Percentiles rank a stretch among this genome's conserved stretches.
These are phyloP conservation scores for Metridium senile DNA, from an alignment of 92 coral and sea anemone genomes.

Conservation along the genomic window DNA sequence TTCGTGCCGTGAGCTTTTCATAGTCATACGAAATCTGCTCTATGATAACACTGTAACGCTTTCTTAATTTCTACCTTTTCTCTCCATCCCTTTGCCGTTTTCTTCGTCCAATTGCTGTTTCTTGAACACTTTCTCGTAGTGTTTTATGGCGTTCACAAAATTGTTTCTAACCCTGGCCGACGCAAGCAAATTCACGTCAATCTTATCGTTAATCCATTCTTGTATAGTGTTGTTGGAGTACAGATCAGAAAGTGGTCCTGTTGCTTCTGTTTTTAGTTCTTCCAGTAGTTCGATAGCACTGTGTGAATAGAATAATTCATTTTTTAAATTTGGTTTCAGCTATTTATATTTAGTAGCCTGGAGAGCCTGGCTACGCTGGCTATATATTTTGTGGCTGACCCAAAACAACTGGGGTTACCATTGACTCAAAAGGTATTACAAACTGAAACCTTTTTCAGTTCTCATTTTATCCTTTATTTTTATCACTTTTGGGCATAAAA, in stretches of 20 bases:
- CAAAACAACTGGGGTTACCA: too few relatives aligned
- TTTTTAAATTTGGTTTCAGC: neutral
- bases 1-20: too few relatives aligned
- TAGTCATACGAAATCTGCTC: neutral
- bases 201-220: slow-evolving; percentile 84
- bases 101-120: neutral
- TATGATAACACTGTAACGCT: neutral
- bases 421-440: too few relatives aligned
- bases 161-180: neutral
- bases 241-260: slow-evolving; percentile 23
- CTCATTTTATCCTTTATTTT: too few relatives aligned
- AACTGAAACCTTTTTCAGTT: too few relatives aligned
- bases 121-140: neutral
- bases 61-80: neutral
- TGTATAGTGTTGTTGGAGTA: slow-evolving; percentile 56
- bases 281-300: slow-evolving; percentile 49
- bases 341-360: too few relatives aligned
- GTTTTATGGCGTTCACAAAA: slow-evolving; percentile 12
- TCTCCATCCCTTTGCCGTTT: neutral
- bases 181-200: slow-evolving; percentile 40
- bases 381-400: too few relatives aligned
- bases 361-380: too few relatives aligned
- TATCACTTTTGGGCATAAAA: too few relatives aligned
- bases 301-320: neutral
- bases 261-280: slow-evolving; percentile 44